These are phyloP conservation scores for Apis cerana DNA, from an alignment of 1,140 invertebrate species.

Conservation along the genomic window DNA sequence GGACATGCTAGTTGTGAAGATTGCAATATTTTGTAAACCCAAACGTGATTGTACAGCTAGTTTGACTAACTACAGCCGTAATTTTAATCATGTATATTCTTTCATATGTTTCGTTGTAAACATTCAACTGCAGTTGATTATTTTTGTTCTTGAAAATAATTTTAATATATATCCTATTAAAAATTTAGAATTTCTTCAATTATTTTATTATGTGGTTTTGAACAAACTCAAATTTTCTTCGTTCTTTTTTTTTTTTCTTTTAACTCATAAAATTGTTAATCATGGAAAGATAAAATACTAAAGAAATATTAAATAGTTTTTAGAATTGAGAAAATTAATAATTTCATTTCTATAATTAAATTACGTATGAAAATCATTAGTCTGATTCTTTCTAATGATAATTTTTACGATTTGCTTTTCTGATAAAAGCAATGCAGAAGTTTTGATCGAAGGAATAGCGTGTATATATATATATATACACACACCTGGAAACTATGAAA, in stretches of 20 bases:
- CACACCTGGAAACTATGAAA: slow-evolving; percentile 18
- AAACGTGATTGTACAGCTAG: slow-evolving; percentile 52
- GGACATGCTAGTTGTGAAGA: slow-evolving; percentile 31
- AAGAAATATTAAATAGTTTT: slow-evolving; percentile 10
- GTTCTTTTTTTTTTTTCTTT: not conserved
- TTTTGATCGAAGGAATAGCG: not conserved
- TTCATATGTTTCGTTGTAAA: slow-evolving; percentile 32
- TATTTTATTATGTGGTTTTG: not conserved
- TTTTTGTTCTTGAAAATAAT: slow-evolving; percentile 29
- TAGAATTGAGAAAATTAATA: not conserved
- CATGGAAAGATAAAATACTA: not conserved
- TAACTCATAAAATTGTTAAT: not conserved
- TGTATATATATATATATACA: slow-evolving; percentile 36
- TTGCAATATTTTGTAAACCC: slow-evolving; percentile 55
- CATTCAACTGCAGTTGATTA: slow-evolving; percentile 12
- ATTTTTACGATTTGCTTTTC: not conserved
- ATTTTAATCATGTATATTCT: slow-evolving; percentile 42
- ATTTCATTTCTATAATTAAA: not conserved
- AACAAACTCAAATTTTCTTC: not conserved
- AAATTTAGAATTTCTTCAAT: slow-evolving; percentile 1
- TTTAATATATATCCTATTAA: slow-evolving; percentile 15
- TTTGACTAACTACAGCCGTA: slow-evolving; percentile 36
- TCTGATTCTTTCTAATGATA: not conserved
- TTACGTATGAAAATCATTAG: not conserved
- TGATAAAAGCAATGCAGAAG: not conserved